Evolutionary conservation across 2,797 vertebrate genomes (phyloP), one percentile per base, ranked within the genome.

Genomic region (Manis pentadactyla): DNA sequence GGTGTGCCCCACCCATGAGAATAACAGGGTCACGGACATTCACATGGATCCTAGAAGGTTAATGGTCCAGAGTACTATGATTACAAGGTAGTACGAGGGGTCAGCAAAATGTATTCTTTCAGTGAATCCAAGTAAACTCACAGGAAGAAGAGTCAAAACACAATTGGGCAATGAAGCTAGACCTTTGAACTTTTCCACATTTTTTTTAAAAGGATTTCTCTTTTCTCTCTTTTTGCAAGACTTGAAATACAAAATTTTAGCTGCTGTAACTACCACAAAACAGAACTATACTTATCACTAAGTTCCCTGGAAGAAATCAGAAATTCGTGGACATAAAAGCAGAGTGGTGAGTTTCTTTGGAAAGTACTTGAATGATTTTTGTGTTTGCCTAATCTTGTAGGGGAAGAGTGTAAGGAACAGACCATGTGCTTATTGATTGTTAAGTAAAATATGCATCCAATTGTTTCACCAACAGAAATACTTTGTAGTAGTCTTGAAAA

Each of bases 171-270:
- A 27, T 46, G 21, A 89, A 46, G 0, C 12, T 88, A 21, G 42
- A 18, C 6, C n/a, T 90, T 84, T 85, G 71, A 93, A 86, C 68
- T 93, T 95, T 87, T 77, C 27, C 94, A 63, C 42, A 51, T 39
- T 5, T 55, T 37, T 85, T 68, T 61, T 2, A 85, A 79, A 68
- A 85, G 6, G 11, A 49, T 77, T 92, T 13, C 7, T 19, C 18
- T 21, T 59, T 31, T 57, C 3, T 18, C 11, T 31, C 25, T 31
- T 0, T 18, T 15, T 31, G 0, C 2, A 59, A 91, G 34, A n/a
- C 15, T 66, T 37, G 61, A 25, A 59, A 23, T 73, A 59, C 49
- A n/a, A n/a, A 71, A 5, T 89, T n/a, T 89, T 79, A 66, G 42
- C 23, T 79, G 18, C 6, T 27, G 21, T 86, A 79, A 15, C 42